Evolutionary conservation across 2,113 vertebrate genomes (phyloP), one percentile per base, ranked within the genome.

Genomic region (Salminus brasiliensis): DNA sequence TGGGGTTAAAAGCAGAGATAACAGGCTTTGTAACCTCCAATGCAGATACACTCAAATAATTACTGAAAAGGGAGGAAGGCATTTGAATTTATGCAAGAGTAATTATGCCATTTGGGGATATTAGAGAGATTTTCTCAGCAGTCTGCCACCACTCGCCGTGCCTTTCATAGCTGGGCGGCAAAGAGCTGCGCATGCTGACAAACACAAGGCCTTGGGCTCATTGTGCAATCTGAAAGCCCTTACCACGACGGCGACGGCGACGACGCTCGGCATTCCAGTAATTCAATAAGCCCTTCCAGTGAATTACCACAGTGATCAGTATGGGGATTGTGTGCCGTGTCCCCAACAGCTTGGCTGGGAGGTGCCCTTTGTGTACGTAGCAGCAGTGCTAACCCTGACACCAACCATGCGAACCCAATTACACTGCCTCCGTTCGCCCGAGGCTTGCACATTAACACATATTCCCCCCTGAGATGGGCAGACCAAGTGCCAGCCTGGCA

Each of bases 331-430:
- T 89, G 85, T 88, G n/a, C 81, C 80, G 72, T 43, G 76, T 89
- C 78, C 57, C 85, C 72, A 87, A 87, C 84, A 91, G 89, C 88
- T 87, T 88, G 88, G 83, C 88, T 88, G 85, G 84, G 86, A 91
- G 86, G 84, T 88, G 88, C 87, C 87, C 87, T 91, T 92, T 91
- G 87, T 92, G 87, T 90, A 85, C 72, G 78, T 83, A 86, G 87
- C 85, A 69, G 86, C 75, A 82, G 84, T 82, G 88, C 88, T 55
- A 87, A 88, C 86, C 84, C 88, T 87, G 88, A 92, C 91, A 92
- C 89, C 65, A 79, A 91, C 90, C 90, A 91, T 91, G 91, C 81
- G 53, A 91, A 92, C 91, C 90, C 90, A 93, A 92, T 93, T 92
- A 93, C 88, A 81, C 87, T 21, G 78, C 87, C 52, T 91, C 88